Base-by-base conservation (phyloP, 2,888 invertebrate species). In the Chydorus sphaericus region DNA sequence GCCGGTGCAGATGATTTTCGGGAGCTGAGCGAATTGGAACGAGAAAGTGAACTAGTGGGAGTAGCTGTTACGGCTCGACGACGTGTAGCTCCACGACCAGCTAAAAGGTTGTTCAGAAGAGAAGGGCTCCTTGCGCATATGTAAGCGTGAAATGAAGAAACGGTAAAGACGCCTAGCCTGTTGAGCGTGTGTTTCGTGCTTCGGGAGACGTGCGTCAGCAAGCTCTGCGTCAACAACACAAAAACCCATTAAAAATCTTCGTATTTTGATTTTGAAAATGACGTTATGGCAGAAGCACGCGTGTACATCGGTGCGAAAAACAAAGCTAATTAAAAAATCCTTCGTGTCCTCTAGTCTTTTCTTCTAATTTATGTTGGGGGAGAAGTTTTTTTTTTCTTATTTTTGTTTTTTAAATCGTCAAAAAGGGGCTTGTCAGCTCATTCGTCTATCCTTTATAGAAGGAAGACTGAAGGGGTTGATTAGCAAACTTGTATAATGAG, bases 111-210 rank as follows among this genome's bases (percentile, higher is more conserved):
- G 76, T 90, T 91, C 62, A 92, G 79, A 65, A 91, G 75, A 57
- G 90, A 91, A 37, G 94, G 94, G 66, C 91, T 91, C 61, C 96
- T 82, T 58, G 94, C 93, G 71, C 93, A 93, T 65, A 96, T 93
- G 71, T 93, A 91, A 62, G 94, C 96, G 73, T 96, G 94, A 77
- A 96, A 92, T 62, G 93, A 93, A 57, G 93, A 94, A 63, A 96
- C 94, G 55, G 93, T 94, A 78, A 94, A 94, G 65, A 94, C 92
- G 59, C 94, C 94, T 67, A 96, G 77, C 70, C 92, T 88, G 75
- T 93, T 92, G 66, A 96, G 75, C 50, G 89, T 91, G 67, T 85
- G 85, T 76, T 96, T 96, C 63, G 94, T 93, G 65, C 88, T 84
- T 64, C 92, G 85, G 28, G 93, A 93, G 59, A 93, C 93, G 75